phyloP scores from a whole-genome alignment of 2,888 invertebrate species.

The Escarpia spicata region DNA sequence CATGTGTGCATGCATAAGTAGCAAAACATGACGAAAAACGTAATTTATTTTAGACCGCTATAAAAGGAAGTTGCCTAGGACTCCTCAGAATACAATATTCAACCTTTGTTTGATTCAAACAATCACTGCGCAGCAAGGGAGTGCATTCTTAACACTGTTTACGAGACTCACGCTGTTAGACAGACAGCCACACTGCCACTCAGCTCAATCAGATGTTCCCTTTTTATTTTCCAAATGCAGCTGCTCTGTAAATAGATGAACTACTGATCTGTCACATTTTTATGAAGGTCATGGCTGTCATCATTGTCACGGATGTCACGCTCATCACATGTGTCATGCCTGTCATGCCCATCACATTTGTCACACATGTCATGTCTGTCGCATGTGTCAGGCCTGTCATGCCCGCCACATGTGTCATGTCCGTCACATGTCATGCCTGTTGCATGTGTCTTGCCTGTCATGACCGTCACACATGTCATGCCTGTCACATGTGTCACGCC shows the following conservation, averaged over 20 bases:
- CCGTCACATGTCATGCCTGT: too few relatives aligned
- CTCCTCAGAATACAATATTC: not conserved
- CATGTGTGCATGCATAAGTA: too few relatives aligned
- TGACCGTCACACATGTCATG: too few relatives aligned
- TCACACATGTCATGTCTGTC: not conserved
- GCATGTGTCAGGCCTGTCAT: too few relatives aligned
- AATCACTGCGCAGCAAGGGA: not conserved
- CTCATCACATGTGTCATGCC: too few relatives aligned
- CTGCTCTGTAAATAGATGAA: not conserved
- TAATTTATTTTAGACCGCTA: not conserved
- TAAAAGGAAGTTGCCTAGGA: not conserved
- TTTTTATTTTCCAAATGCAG: not conserved
- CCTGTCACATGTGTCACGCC: not conserved
- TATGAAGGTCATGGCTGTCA: not conserved
- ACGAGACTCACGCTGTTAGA: not conserved
- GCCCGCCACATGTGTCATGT: too few relatives aligned
- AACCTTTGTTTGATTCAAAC: not conserved
- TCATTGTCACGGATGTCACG: too few relatives aligned
- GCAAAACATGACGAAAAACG: not conserved
- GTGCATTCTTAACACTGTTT: not conserved
- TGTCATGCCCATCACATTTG: too few relatives aligned
- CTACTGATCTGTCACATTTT: not conserved
- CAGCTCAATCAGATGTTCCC: not conserved
- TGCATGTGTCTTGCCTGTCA: too few relatives aligned
- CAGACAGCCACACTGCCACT: not conserved